Evolutionary conservation across 1,140 invertebrate genomes (phyloP), one percentile per base, ranked within the genome.

Genomic region (Cheumatopsyche charites): DNA sequence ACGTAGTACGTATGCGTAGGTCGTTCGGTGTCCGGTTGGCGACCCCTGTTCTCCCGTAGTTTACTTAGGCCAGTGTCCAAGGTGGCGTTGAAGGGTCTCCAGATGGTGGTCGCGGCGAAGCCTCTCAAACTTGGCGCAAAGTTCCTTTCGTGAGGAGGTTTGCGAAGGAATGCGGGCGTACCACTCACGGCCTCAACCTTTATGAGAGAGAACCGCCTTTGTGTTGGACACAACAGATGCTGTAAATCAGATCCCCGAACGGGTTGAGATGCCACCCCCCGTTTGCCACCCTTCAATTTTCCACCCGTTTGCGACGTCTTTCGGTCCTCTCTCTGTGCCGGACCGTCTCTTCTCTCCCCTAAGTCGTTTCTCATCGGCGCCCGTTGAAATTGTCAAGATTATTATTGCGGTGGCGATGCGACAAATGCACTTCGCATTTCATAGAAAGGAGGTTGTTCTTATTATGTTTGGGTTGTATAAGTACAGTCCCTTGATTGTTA

Each of bases 51-150:
- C 45, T 47, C 25, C 36, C 61, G 6, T 13, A 63, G 61, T 62
- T 73, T 73, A 63, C 52, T 67, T 61, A 67, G 70, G 66, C 68
- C 68, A 70, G 68, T 62, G 68, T 70, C 68, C 68, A 62, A 70
- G 68, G 68, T 70, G 68, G 68, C 55, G 68, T 62, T 62, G 55
- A 70, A 70, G 68, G 61, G 68, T 61, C 68, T 70, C 68, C 61
- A 68, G 66, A 68, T 68, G 66, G 66, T 25, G 66, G 66, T 70
- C 68, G 68, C 55, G 21, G 55, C 68, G 68, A 70, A 70, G 68
- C 68, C 68, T 62, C 68, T 62, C 41, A 62, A 70, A 70, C 55
- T 70, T 62, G 68, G 47, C 19, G 21, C 52, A 70, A 70, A 62
- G 55, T 70, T 61, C 41, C 41, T 36, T 36, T 36, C 29, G 45